Evolutionary conservation across 2,888 invertebrate genomes (phyloP), one percentile per base, ranked within the genome.

Genomic region (Tinea semifulvella): DNA sequence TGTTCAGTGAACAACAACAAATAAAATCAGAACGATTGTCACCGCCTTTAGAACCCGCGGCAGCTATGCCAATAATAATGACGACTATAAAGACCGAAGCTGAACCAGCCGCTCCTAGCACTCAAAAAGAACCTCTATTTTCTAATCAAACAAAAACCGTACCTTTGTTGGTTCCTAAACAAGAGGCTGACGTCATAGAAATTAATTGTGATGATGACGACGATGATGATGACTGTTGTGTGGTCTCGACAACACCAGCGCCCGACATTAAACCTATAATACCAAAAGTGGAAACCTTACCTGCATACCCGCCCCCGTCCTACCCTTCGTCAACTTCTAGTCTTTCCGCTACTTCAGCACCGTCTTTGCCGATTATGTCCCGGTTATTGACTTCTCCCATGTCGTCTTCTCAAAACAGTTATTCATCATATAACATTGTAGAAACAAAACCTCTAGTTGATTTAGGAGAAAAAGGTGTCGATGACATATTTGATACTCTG

Each of bases 171-270:
- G 31, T 31, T 7, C 31, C 31, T 31, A 31, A 31, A 11, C 11
- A 4, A 13, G 57, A 56, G 8, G 50, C 70, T 20, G 71, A 76
- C 1, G 61, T 80, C 13, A 79, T 80, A 47, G 80, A 80, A 60
- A 80, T 80, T 42, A 77, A 79, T 52, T 77, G 80, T 8, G 80
- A 80, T 53, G 77, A 77, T 1, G 73, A 76, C 50, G 79, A 79
- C 31, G 79, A 80, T 54, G 80, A 79, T 36, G 80, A 80, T 47
- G 80, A 80, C 52, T 79, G 79, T 47, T 80, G 80, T 48, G 79
- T 80, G 1, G 79, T 80, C 2, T 79, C 77, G 0, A 66, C 79
- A 0, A 79, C 77, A 1, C 79, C 77, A 1, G 76, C 79, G 2
- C 67, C 74, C 1, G 75, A 76, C 46, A 52, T 74, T 3, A 79